phyloP scores from a whole-genome alignment of 2,888 invertebrate genomes.

The Eilema caniola region DNA sequence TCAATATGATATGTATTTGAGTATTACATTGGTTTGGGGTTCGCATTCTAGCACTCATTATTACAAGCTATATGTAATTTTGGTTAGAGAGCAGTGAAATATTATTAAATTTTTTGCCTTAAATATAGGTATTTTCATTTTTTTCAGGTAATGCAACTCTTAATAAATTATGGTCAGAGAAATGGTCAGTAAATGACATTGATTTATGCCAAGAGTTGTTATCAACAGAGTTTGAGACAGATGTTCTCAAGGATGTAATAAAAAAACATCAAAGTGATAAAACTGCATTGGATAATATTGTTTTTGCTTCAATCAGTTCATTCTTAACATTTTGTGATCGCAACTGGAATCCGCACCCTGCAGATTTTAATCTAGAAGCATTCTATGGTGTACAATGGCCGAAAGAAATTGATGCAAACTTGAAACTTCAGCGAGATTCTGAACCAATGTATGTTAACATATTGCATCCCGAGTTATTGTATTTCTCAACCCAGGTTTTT shows the following conservation, averaged over 20 bases:
- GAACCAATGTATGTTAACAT: constrained; percentile 90
- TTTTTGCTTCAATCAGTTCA: constrained; percentile 88
- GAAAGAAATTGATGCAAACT: constrained; percentile 70
- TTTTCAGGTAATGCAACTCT: constrained; percentile 66
- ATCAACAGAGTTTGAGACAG: constrained; percentile 61
- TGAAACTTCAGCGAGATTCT: constrained; percentile 86
- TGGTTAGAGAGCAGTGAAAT: too few relatives aligned
- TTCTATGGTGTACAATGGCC: constrained; percentile 79
- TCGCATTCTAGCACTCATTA: too few relatives aligned
- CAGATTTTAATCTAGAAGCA: constrained; percentile 71
- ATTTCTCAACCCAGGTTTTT: constrained; percentile 76
- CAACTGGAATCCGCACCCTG: constrained; percentile 93
- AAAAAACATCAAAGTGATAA: constrained; percentile 57
- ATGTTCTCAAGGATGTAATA: constrained; percentile 58
- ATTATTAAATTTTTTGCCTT: too few relatives aligned
- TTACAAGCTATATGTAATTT: too few relatives aligned
- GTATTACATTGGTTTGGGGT: too few relatives aligned
- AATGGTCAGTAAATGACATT: constrained; percentile 66
- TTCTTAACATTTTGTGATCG: constrained; percentile 91
- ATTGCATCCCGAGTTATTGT: constrained; percentile 83
- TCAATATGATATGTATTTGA: too few relatives aligned
- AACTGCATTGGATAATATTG: constrained; percentile 69
- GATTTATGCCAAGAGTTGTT: constrained; percentile 68
- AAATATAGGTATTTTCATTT: too few relatives aligned
- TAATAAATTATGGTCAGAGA: constrained; percentile 68